phyloP scores from a whole-genome alignment of 2,113 vertebrate species.

The Neotragus pygmaeus region DNA sequence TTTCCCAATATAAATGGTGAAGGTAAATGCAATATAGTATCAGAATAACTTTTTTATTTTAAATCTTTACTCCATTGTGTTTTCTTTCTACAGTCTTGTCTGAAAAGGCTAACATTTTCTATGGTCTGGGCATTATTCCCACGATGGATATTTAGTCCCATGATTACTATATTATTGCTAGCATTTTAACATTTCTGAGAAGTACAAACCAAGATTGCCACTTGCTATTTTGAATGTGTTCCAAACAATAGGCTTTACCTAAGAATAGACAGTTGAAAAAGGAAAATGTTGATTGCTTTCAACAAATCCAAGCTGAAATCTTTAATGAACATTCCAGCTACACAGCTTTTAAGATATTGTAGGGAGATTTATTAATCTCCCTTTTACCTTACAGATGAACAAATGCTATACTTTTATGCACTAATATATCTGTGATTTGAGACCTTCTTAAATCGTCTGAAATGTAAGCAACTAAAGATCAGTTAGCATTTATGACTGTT shows the following conservation, averaged over 20 bases:
- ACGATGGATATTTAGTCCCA: neutral
- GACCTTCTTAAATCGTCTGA: neutral
- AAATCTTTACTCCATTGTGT: slow-evolving; percentile 22
- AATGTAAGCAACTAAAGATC: neutral
- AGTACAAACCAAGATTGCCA: slow-evolving; percentile 35
- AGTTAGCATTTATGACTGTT: neutral
- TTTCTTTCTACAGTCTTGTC: slow-evolving; percentile 31
- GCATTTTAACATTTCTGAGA: slow-evolving; percentile 59
- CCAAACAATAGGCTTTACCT: neutral
- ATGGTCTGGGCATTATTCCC: slow-evolving; percentile 51
- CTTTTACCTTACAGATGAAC: neutral
- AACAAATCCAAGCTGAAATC: neutral
- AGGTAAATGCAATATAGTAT: slow-evolving; percentile 39
- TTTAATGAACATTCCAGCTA: neutral
- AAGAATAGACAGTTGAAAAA: slow-evolving; percentile 36
- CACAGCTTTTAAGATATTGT: neutral
- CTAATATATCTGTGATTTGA: neutral
- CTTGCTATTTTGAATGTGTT: slow-evolving; percentile 23
- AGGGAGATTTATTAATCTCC: neutral
- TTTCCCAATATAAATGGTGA: slow-evolving; percentile 50
- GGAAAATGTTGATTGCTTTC: slow-evolving; percentile 1
- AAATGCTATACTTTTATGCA: neutral
- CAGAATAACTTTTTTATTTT: slow-evolving; percentile 47
- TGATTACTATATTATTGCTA: slow-evolving; percentile 45
- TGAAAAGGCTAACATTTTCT: slow-evolving; percentile 41